A percentile compares a stretch with the other conserved stretches of the same genome.
phyloP scores from a whole-genome alignment of 1,140 invertebrate genomes.

The Apis florea region DNA sequence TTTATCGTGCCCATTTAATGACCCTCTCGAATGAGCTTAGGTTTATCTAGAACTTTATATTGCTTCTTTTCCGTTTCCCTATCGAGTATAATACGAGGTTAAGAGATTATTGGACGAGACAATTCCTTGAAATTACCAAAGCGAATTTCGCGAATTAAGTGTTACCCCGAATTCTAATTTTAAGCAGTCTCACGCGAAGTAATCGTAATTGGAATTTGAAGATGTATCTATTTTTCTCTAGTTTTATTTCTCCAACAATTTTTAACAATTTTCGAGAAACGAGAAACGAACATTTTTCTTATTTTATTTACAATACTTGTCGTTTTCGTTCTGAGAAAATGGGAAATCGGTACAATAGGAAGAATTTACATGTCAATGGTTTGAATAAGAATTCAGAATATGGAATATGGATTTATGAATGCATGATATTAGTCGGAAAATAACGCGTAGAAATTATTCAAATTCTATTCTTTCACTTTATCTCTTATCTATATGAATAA shows the following conservation, averaged over 20 bases:
- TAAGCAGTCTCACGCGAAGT: not conserved
- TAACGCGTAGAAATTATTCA: too few relatives aligned
- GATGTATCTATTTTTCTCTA: too few relatives aligned
- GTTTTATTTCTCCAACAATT: too few relatives aligned
- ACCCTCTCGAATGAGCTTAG: constrained; percentile 33
- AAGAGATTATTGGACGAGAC: constrained; percentile 42
- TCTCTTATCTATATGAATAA: too few relatives aligned
- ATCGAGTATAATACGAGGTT: constrained; percentile 39
- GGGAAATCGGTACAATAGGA: too few relatives aligned
- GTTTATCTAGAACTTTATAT: constrained; percentile 55
- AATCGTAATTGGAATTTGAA: not conserved
- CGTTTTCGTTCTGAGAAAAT: too few relatives aligned
- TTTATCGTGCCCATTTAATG: constrained; percentile 51
- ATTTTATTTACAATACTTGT: not conserved
- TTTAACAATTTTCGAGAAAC: not conserved
- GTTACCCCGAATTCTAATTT: not conserved
- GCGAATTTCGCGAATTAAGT: constrained; percentile 19
- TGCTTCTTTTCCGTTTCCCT: constrained; percentile 48
- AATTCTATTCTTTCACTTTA: too few relatives aligned
- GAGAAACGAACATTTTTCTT: too few relatives aligned
- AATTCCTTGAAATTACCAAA: constrained; percentile 31
- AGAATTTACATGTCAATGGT: too few relatives aligned
- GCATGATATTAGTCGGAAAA: too few relatives aligned
- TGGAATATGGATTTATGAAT: too few relatives aligned
- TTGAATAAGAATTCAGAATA: too few relatives aligned